Conservation (phyloP, 2,888 invertebrate genomes). For the Polyommatus icarus region DNA sequence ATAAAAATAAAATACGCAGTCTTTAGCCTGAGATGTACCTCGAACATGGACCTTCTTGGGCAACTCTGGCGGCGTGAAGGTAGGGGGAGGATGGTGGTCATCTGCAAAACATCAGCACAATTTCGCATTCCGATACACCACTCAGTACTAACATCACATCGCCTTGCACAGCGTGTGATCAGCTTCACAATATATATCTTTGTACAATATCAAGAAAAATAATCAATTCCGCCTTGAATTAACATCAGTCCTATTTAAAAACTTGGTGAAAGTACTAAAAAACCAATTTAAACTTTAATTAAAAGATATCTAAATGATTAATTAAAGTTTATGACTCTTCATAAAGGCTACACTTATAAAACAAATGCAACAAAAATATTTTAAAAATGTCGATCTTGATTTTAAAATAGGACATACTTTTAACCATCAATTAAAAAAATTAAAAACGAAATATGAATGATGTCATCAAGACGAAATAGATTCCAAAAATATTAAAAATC, state of each 20-base stretch:
- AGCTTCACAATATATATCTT: slow-evolving; percentile 26
- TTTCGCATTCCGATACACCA: slow-evolving; percentile 81
- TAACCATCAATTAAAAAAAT: neutral
- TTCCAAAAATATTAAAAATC: slow-evolving; percentile 23
- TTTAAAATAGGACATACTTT: neutral
- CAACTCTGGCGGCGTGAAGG: slow-evolving; percentile 99
- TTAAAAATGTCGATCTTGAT: neutral
- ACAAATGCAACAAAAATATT: neutral
- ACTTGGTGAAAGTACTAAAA: no score
- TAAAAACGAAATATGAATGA: neutral
- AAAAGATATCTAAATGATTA: no score
- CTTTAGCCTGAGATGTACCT: slow-evolving; percentile 85
- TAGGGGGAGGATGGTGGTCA: slow-evolving; percentile 98
- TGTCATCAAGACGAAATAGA: slow-evolving; percentile 39
- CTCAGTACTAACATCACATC: slow-evolving; percentile 68
- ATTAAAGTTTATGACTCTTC: neutral
- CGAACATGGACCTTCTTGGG: slow-evolving; percentile 99
- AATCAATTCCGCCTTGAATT: slow-evolving; percentile 2
- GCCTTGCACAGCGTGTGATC: slow-evolving; percentile 62
- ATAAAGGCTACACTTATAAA: neutral
- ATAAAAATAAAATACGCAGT: slow-evolving; percentile 66
- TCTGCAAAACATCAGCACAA: slow-evolving; percentile 92
- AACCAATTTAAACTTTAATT: no score
- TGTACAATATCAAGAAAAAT: slow-evolving; percentile 27
- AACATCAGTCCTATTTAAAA: neutral